Evolutionary conservation across 2,888 invertebrate species (phyloP), one percentile per base, ranked within the genome.

Genomic region (Gymnoscelis rufifasciata): DNA sequence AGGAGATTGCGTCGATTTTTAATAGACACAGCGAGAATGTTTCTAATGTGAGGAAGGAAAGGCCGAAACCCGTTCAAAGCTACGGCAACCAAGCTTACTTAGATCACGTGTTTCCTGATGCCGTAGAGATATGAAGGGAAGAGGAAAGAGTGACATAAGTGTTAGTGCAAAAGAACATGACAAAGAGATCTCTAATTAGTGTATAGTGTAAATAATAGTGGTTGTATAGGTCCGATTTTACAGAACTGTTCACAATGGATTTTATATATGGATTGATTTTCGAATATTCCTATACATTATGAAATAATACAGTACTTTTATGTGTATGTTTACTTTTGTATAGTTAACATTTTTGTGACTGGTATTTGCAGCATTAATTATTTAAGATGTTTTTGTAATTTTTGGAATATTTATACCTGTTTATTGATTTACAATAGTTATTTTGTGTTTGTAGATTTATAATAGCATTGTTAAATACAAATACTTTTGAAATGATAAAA

Each of bases 101-200:
- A 60, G 90, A 91, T 64, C 90, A 91, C 58, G 83, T 91, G 54
- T 91, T 91, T 64, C 91, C 91, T 47, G 86, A 87, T 56, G 88
- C 88, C 54, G 75, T 88, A 53, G 88, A 88, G 73, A 83, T 88
- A 59, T 88, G 14, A 14, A 14, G 5, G 14, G 31, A 14, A 33
- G 15, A 15, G 15, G 8, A 14, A 66, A 72, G 36, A 48, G 29
- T 44, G 46, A 54, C 51, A 37, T 56, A 45, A 48, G 30, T 52
- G 40, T 29, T 42, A 49, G 44, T 29, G 41, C 28, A 41, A 26
- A 19, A 40, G 19, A 36, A 52, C 53, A 57, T 59, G 59, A 59
- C 62, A 59, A 57, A 51, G 47, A 56, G 62, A 62, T 62, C 62
- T 62, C 62, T 52, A 31, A 47, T 54, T 62, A 62, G 56, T 60